Evolutionary conservation across 2,888 invertebrate genomes (phyloP), one percentile per base, ranked within the genome.

Genomic region (Helicoverpa assulta): DNA sequence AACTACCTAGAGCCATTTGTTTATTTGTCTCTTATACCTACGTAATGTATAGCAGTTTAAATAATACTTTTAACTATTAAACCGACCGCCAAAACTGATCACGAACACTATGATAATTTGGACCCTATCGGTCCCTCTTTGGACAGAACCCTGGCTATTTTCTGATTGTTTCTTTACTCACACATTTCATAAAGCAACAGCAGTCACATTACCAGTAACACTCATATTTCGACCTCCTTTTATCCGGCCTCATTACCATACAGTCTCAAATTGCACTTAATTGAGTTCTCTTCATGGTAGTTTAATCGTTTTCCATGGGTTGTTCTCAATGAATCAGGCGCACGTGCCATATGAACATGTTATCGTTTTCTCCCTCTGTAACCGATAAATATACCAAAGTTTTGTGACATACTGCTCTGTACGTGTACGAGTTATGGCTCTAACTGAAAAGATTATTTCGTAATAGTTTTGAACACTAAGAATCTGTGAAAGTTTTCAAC

Each of bases 271-370:
- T 68, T 76, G 55, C 67, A 62, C 58, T 60, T 68, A 54, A 75
- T 78, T 58, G 54, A 66, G 78, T 78, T 76, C 50, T 67, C 58
- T 26, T 68, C 58, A 60, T 63, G 60, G 43, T 12, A 60, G 26
- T 29, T 71, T 68, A 21, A 68, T 70, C 56, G 56, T 62, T 80
- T 74, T 73, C 67, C 72, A 59, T 72, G 55, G n/a, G 37, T 18
- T 62, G 40, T 74, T 73, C 72, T 73, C 76, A 72, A 80, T 83
- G 79, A 78, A 84, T 82, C 80, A 79, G 73, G 58, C 70, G 74
- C 76, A 83, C 81, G 83, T 83, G 81, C 76, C 81, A 73, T 80
- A 83, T 75, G 74, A 82, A 81, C 84, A 85, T 81, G 74, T 79
- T 86, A 88, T 86, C 81, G 84, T 83, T 83, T 83, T 75, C 82